These are phyloP conservation scores for Danaus chrysippus DNA, from an alignment of 2,888 invertebrate species.

Conservation along the genomic window DNA sequence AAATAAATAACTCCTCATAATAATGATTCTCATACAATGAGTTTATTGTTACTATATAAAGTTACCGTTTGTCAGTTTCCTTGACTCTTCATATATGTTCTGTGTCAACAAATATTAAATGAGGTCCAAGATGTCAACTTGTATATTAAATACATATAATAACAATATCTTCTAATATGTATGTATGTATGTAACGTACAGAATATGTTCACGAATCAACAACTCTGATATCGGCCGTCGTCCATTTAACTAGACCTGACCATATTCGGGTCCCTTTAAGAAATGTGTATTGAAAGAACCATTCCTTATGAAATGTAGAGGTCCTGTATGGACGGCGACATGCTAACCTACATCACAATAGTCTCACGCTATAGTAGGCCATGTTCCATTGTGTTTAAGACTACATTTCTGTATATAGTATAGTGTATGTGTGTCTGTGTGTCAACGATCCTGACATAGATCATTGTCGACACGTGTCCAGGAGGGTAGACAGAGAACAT, in stretches of 20 bases:
- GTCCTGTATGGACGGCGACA: not conserved
- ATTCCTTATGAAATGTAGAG: not conserved
- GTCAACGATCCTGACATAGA: conserved; percentile 1
- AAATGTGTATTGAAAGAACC: not conserved
- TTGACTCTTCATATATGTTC: too few species aligned
- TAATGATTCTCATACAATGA: too few species aligned
- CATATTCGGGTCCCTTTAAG: not conserved
- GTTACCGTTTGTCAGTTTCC: too few species aligned
- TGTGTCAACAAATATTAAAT: too few species aligned
- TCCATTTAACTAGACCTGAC: conserved; percentile 1
- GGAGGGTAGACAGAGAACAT: not conserved
- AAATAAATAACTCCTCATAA: not conserved
- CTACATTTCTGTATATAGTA: not conserved
- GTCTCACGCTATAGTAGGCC: not conserved
- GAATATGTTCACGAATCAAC: not conserved
- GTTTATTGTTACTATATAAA: too few species aligned
- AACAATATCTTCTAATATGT: not conserved
- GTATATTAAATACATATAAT: not conserved
- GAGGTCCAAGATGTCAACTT: too few species aligned
- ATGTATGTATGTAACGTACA: not conserved
- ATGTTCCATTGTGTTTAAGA: not conserved
- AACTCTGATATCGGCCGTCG: not conserved
- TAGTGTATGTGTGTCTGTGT: not conserved
- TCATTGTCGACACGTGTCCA: not conserved
- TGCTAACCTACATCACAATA: not conserved